Base-by-base conservation (phyloP, 2,113 vertebrate species). In the Heliornis fulica region DNA sequence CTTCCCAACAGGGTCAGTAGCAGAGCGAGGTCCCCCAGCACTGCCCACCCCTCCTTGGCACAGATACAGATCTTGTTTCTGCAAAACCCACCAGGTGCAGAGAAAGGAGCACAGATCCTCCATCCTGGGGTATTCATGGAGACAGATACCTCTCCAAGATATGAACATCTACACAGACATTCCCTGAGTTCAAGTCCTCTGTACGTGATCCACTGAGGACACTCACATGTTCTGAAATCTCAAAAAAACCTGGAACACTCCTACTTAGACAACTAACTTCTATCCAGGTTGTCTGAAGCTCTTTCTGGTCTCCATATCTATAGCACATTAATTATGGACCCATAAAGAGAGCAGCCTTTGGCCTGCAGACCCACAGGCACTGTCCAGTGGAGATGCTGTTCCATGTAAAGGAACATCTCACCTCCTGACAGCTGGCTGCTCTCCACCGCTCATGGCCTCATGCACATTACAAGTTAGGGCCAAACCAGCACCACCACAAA, bases 181-280 rank as follows among this genome's bases (percentile, higher is more conserved):
- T 14, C 25, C 32, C 51, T 0, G 0, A 79, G 26, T 14, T 50
- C 2, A 2, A 83, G 71, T 50, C 20, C 46, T 74, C 46, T 15
- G 2, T 6, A 2, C 14, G 15, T 9, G 38, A 65, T 10, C n/a
- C 1, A 15, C 12, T 6, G 5, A 22, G 51, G 41, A 57, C 18
- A 26, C 3, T 23, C 13, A 22, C 13, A 29, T 28, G 13, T 11
- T 66, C 41, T 41, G 43, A 78, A 87, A 63, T 0, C 4, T 45
- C 7, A 29, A 59, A 89, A 61, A 54, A 1, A 7, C 19, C 34
- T 81, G 34, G 32, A 50, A 32, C 22, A 28, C 23, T 51, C 75
- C 72, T 54, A 38, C 56, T 77, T 21, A 31, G 18, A 69, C 23
- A 86, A 65, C 16, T 45, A 81, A 75, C 9, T 10, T 19, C 4